Evolutionary conservation across 2,888 invertebrate species (phyloP), one percentile per base, ranked within the genome.

Genomic region (Tenthredo notha): DNA sequence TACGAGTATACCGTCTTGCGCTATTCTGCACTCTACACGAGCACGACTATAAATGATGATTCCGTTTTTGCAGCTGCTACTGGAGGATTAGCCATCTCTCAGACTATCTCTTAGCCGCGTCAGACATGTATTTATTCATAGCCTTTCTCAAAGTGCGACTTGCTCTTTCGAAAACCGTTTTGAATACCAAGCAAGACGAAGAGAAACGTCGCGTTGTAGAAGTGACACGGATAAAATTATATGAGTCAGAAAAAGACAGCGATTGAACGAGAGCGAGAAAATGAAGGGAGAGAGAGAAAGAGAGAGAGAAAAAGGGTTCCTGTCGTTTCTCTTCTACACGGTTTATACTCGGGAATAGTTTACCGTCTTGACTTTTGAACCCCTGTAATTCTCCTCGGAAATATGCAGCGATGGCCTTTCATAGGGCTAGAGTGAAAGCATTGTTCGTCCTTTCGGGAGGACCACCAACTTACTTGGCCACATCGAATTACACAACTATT

Each of bases 401-500:
- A 74, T 43, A 74, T 77, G 50, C 54, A 50, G 47, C 29, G 5
- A 54, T 15, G 47, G 77, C 29, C 15, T 77, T 33, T 77, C 50
- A 54, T 29, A 18, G 25, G 77, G 9, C 77, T 18, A 5, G 33
- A 54, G 50, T 50, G 21, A 80, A 15, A 40, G 58, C 80, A 61
- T 80, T 80, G 80, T 80, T 80, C 80, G 80, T 61, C 58, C 61
- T 61, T 80, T 61, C 7, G 61, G n/a, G 54, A 0, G 54, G n/a
- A n/a, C n/a, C 54, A 18, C n/a, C 54, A 37, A 33, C 78, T 18
- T 65, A 84, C 84, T 84, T 84, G 50, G 50, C 65, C 84, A 40
- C 75, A 65, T 84, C 84, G 77, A 84, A 84, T 84, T 84, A 84
- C 47, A 82, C 58, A 77, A 84, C 80, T 77, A 84, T 84, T 84